Conservation (phyloP, 92 coral and sea anemone species). For the Siderastrea siderea region DNA sequence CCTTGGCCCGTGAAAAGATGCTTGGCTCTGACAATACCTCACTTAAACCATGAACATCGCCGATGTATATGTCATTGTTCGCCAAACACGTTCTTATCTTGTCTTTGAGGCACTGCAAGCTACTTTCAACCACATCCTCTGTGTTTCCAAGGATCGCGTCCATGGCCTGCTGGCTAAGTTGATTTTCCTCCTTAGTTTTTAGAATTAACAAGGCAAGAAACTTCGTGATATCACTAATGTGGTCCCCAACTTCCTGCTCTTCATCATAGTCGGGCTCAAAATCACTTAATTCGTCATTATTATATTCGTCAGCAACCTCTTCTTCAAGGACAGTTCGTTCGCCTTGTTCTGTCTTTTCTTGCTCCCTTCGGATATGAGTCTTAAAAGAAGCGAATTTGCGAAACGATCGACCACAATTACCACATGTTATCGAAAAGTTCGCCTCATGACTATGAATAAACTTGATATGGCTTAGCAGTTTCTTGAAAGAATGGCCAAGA, state of each 20-base stretch:
- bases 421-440: conserved; percentile 44
- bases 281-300: conserved; percentile 5
- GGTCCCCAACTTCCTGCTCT: conserved; percentile 22
- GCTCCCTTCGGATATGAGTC: conserved; percentile 13
- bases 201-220: conserved; percentile 56
- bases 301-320: neutral
- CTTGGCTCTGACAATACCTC: conserved; percentile 45
- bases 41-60: conserved; percentile 40
- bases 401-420: conserved; percentile 33
- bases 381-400: conserved; percentile 41
- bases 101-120: conserved; percentile 25
- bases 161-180: conserved; percentile 51
- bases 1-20: conserved; percentile 45
- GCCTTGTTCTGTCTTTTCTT: neutral
- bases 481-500: conserved; percentile 34
- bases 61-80: conserved; percentile 35
- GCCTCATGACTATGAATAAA: conserved; percentile 63
- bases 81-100: conserved; percentile 35
- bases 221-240: conserved; percentile 20
- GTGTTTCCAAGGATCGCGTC: conserved; percentile 48
- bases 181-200: conserved; percentile 59
- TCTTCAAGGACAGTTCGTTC: conserved; percentile 2
- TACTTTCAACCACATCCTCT: conserved; percentile 42
- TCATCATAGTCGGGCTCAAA: conserved; percentile 17
- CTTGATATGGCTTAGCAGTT: conserved; percentile 44